Evolutionary conservation across 92 coral and sea anemone genomes (phyloP).

Genomic region (Ricordea florida): DNA sequence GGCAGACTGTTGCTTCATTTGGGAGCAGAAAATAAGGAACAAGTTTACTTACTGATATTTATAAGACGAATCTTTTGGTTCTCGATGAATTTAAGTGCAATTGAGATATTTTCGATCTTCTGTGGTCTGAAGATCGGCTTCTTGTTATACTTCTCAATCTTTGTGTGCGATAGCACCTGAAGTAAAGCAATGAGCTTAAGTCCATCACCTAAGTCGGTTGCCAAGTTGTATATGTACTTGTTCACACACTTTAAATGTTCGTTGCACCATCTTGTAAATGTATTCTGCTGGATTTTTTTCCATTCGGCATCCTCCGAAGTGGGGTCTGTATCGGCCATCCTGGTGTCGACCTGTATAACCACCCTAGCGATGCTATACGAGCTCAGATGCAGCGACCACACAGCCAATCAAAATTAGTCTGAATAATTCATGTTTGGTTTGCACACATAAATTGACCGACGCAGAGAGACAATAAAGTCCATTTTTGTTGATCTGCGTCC

Average conservation of each 20-base stretch:
- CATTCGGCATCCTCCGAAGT: conserved; percentile 99
- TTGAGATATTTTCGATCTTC: conserved; percentile 97
- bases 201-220: conserved; percentile 96
- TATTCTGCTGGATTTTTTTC: conserved; percentile 97
- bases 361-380: conserved; percentile 14
- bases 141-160: conserved; percentile 84
- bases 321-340: conserved; percentile 97
- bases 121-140: conserved; percentile 97
- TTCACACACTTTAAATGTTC: conserved; percentile 96
- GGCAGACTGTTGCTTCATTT: background rate
- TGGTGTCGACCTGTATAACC: conserved; percentile 50
- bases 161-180: conserved; percentile 98
- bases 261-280: conserved; percentile 99
- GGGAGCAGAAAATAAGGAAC: background rate
- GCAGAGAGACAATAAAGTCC: conserved; percentile 52
- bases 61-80: conserved; percentile 96
- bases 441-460: conserved; percentile 54
- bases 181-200: conserved; percentile 89
- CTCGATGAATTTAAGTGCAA: conserved; percentile 94
- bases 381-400: conserved; percentile 27
- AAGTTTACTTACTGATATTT: conserved; percentile 90
- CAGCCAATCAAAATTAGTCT: conserved; percentile 74
- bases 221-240: conserved; percentile 89
- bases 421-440: conserved; percentile 87
- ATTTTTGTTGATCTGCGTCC: conserved; percentile 55